These are phyloP conservation scores for Drosophila sturtevanti DNA, from an alignment of 1,140 invertebrate species.

Conservation along the genomic window DNA sequence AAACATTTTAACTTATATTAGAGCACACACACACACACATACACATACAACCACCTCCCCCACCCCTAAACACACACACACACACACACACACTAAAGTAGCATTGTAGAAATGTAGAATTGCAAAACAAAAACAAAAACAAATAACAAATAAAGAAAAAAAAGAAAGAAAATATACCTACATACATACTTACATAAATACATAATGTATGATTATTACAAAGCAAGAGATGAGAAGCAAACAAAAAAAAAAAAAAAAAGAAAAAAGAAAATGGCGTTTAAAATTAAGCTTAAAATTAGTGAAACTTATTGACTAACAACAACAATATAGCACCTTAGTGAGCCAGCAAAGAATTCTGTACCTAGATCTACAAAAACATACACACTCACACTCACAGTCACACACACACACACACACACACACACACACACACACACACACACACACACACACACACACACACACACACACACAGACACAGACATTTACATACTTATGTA, in stretches of 20 bases:
- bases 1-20: slow-evolving; percentile 77
- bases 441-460: slow-evolving; percentile 36
- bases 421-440: slow-evolving; percentile 28
- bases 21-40: slow-evolving; percentile 48
- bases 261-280: slow-evolving; percentile 44
- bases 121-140: slow-evolving; percentile 31
- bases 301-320: slow-evolving; percentile 29
- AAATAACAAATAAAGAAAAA: too few species aligned
- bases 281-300: slow-evolving; percentile 70
- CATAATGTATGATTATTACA: slow-evolving; percentile 38
- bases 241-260: too few species aligned
- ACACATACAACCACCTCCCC: too few species aligned
- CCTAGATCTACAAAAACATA: slow-evolving; percentile 62
- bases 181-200: slow-evolving; percentile 21
- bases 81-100: slow-evolving; percentile 47
- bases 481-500: slow-evolving; percentile 44
- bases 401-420: slow-evolving; percentile 30
- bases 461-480: slow-evolving; percentile 27
- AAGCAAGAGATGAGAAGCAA: slow-evolving; percentile 39
- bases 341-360: slow-evolving; percentile 73
- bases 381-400: slow-evolving; percentile 33
- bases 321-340: slow-evolving; percentile 63
- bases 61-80: slow-evolving; percentile 28
- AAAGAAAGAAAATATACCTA: too few species aligned
- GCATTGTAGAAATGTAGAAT: slow-evolving; percentile 76